Evolutionary conservation across 2,113 vertebrate species (phyloP).

Genomic region (Nannobrachium achirus): DNA sequence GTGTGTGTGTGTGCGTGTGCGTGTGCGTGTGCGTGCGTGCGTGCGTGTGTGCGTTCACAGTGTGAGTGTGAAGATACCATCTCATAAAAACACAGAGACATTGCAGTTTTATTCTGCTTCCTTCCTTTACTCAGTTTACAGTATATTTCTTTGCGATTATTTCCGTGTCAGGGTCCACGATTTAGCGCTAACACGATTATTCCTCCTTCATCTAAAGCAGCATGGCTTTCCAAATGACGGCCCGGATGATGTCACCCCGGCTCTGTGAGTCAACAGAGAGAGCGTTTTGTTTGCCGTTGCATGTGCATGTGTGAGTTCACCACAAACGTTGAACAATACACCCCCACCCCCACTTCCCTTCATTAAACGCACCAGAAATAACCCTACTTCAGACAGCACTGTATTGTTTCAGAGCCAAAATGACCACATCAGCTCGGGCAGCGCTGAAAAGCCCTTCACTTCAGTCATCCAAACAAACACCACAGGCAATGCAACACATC

Average conservation of each 20-base stretch:
- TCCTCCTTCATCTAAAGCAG: constrained; percentile 55
- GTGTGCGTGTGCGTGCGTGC: too few species aligned
- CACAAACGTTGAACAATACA: not conserved
- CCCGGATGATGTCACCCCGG: constrained; percentile 60
- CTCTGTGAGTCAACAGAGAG: not conserved
- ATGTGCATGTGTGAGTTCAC: constrained; percentile 1
- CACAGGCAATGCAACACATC: constrained; percentile 19
- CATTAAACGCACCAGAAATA: constrained; percentile 10
- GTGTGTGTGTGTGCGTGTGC: too few species aligned
- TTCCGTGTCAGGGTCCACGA: constrained; percentile 34
- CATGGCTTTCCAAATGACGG: constrained; percentile 28
- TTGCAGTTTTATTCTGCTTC: constrained; percentile 6
- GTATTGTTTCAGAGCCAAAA: constrained; percentile 70
- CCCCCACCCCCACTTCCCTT: constrained; percentile 34
- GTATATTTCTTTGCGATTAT: too few species aligned
- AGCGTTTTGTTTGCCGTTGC: not conserved
- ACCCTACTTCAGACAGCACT: constrained; percentile 56
- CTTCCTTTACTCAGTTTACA: too few species aligned
- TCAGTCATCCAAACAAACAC: constrained; percentile 48
- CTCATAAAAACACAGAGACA: too few species aligned
- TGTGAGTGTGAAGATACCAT: too few species aligned
- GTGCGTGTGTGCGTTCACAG: too few species aligned
- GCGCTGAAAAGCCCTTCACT: not conserved
- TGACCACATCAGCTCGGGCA: constrained; percentile 49
- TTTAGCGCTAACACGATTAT: constrained; percentile 48